phyloP scores from a whole-genome alignment of 2,797 vertebrate species.

The Naso thynnoides region DNA sequence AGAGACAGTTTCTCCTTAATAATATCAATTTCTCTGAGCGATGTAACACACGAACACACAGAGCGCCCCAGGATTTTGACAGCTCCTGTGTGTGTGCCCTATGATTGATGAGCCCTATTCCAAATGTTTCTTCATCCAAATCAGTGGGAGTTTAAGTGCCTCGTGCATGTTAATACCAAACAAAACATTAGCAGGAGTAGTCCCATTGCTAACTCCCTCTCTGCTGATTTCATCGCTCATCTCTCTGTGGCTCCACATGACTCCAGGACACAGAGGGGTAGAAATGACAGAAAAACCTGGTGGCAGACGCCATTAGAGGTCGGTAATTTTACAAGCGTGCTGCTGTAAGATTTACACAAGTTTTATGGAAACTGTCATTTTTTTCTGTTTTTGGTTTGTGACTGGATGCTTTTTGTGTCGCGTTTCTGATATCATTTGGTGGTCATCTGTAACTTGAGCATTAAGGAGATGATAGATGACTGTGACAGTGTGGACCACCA shows the following conservation, averaged over 20 bases:
- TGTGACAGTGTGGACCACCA: background rate
- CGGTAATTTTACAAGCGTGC: slow-evolving; percentile 37
- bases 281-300: slow-evolving; percentile 17
- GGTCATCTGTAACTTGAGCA: background rate
- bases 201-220: slow-evolving; percentile 74
- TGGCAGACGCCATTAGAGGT: slow-evolving; percentile 39
- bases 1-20: slow-evolving; percentile 35
- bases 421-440: background rate
- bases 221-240: slow-evolving; percentile 83
- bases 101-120: slow-evolving; percentile 87
- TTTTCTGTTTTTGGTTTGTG: background rate
- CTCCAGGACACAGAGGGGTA: slow-evolving; percentile 64
- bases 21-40: slow-evolving; percentile 33
- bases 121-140: slow-evolving; percentile 85
- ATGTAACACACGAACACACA: slow-evolving; percentile 50
- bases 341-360: slow-evolving; percentile 26
- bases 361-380: slow-evolving; percentile 20
- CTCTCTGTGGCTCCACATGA: slow-evolving; percentile 69
- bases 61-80: slow-evolving; percentile 77
- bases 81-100: slow-evolving; percentile 77
- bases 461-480: slow-evolving; percentile 2
- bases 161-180: slow-evolving; percentile 85
- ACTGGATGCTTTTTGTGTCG: background rate
- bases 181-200: slow-evolving; percentile 81
- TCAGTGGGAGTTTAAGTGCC: slow-evolving; percentile 88